A percentile compares a stretch with the other conserved stretches of the same genome.
Evolutionary conservation across 1,140 invertebrate genomes (phyloP).

Genomic region (Trypoxylus dichotomus): DNA sequence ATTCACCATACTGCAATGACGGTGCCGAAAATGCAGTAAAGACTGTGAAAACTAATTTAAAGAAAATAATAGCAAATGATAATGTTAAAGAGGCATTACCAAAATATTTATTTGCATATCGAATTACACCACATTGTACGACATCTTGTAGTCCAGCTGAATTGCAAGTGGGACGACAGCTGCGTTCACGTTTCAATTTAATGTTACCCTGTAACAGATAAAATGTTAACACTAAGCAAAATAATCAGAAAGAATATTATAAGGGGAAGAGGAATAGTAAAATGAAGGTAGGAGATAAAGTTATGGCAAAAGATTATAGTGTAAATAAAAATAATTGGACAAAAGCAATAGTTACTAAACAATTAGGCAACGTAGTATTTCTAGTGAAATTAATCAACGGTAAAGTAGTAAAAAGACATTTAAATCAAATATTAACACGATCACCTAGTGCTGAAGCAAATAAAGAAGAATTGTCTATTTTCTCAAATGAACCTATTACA

Average conservation of each 20-base stretch:
- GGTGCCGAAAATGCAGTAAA: slow-evolving; percentile 47
- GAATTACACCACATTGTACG: slow-evolving; percentile 18
- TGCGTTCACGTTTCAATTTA: slow-evolving; percentile 5
- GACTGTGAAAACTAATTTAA: slow-evolving; percentile 29
- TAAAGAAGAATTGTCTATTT: background rate
- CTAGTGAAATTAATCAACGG: background rate
- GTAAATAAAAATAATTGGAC: background rate
- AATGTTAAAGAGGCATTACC: background rate
- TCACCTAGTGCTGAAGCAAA: background rate
- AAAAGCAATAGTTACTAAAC: background rate
- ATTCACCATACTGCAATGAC: slow-evolving; percentile 11
- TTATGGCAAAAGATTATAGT: slow-evolving; percentile 11
- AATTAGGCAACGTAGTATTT: slow-evolving; percentile 15
- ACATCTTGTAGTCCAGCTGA: background rate
- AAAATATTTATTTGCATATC: slow-evolving; percentile 27
- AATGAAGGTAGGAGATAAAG: background rate
- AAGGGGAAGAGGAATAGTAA: background rate
- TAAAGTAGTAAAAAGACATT: background rate
- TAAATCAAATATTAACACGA: background rate
- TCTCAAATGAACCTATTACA: too few species aligned
- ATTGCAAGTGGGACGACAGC: background rate
- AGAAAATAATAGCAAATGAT: background rate
- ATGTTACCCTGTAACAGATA: background rate
- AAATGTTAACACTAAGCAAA: slow-evolving; percentile 10
- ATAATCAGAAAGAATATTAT: background rate